Conservation (phyloP, 2,113 vertebrate genomes). For the Entelurus aequoreus region DNA sequence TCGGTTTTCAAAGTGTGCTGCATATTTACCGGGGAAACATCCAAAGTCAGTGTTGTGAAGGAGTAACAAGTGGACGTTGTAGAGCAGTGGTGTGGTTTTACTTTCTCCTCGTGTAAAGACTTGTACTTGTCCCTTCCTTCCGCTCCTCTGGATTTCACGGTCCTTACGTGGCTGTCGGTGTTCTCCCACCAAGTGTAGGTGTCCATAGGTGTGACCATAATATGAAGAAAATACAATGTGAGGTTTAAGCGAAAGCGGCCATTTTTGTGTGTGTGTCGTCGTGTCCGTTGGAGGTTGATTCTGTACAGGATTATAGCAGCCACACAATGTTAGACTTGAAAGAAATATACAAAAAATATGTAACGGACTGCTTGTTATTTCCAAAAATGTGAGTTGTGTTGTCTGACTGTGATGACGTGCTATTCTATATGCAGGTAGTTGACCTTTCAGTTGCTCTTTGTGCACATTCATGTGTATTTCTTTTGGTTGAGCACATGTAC, state of each 20-base stretch:
- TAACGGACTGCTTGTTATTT: conserved; percentile 57
- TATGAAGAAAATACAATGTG: conserved; percentile 39
- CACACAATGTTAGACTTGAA: conserved; percentile 62
- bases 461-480: conserved; percentile 15
- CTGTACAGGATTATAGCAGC: conserved; percentile 40
- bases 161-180: conserved; percentile 57
- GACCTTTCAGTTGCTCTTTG: conserved; percentile 31
- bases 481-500: conserved; percentile 38
- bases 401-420: conserved; percentile 62
- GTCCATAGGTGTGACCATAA: conserved; percentile 44
- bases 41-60: conserved; percentile 43
- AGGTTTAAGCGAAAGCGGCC: conserved; percentile 24
- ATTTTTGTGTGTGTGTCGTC: conserved; percentile 7
- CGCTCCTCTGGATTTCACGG: conserved; percentile 1
- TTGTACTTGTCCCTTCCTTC: conserved; percentile 10
- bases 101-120: conserved; percentile 47
- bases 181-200: conserved; percentile 53
- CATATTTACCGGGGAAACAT: conserved; percentile 51
- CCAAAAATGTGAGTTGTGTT: conserved; percentile 60
- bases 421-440: conserved; percentile 44
- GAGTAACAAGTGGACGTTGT: conserved; percentile 50
- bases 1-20: not conserved
- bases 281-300: conserved; percentile 7
- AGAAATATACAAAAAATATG: conserved; percentile 49
- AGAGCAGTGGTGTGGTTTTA: conserved; percentile 36